Conservation (phyloP, 2,888 invertebrate species). For the Phengaris alcon region DNA sequence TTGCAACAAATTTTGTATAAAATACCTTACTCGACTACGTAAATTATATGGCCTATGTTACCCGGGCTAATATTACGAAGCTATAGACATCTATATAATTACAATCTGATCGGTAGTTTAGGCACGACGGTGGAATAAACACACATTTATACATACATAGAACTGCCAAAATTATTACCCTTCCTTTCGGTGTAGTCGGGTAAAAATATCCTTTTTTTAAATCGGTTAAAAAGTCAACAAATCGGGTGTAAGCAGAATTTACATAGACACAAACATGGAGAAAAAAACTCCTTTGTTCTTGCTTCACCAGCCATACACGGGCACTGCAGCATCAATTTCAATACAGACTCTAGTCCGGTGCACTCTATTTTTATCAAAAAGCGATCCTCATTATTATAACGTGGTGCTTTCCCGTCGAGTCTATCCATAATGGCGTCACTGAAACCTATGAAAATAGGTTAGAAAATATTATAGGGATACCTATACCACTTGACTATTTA, state of each 20-base stretch:
- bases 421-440: background rate
- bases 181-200: too few relatives aligned
- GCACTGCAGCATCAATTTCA: background rate
- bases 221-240: background rate
- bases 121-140: too few relatives aligned
- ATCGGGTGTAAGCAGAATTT: background rate
- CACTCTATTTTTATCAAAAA: slow-evolving; percentile 5
- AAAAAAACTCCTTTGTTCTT: background rate
- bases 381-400: slow-evolving; percentile 1
- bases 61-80: too few relatives aligned
- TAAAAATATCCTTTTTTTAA: too few relatives aligned
- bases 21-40: too few relatives aligned
- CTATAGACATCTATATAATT: too few relatives aligned
- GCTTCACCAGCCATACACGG: background rate
- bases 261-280: background rate
- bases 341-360: background rate
- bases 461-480: background rate
- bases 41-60: too few relatives aligned
- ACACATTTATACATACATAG: too few relatives aligned
- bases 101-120: too few relatives aligned
- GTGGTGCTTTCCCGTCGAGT: background rate
- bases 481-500: background rate
- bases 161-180: too few relatives aligned
- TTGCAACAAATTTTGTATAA: too few relatives aligned
- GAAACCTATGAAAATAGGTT: slow-evolving; percentile 28